A percentile compares a stretch with the other conserved stretches of the same genome.
phyloP scores from a whole-genome alignment of 2,797 vertebrate species.

The Sus cebifrons region DNA sequence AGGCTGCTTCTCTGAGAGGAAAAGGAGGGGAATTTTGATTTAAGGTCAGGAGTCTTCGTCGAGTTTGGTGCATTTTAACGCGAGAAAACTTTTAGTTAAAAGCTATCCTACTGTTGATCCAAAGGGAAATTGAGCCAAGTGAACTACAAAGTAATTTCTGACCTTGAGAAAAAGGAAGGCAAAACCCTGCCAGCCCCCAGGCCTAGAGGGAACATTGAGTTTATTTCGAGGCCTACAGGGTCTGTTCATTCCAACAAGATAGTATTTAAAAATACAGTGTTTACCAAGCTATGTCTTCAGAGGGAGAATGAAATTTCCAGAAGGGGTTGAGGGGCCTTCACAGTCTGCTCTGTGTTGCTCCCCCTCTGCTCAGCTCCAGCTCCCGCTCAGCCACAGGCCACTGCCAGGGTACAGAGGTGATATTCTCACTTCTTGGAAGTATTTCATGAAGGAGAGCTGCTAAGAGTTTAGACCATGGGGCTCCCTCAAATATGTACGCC shows the following conservation, averaged over 20 bases:
- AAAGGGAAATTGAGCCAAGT: conserved; percentile 48
- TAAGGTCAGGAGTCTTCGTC: conserved; percentile 9
- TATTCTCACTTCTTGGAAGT: not conserved
- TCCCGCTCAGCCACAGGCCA: not conserved
- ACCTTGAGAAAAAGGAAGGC: conserved; percentile 58
- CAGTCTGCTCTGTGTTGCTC: accelerated
- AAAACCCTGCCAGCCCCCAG: not conserved
- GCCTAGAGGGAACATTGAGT: not conserved
- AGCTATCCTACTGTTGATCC: conserved; percentile 3
- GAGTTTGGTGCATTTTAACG: conserved; percentile 4
- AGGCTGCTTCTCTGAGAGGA: not conserved
- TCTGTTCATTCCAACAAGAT: not conserved
- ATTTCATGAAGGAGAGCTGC: not conserved
- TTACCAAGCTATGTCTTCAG: not conserved
- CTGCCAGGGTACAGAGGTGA: accelerated
- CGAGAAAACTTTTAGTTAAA: conserved; percentile 60
- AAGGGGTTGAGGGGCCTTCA: not conserved
- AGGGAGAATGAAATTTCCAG: not conserved
- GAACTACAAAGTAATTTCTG: conserved; percentile 70
- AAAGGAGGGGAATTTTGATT: not conserved
- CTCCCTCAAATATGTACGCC: not conserved
- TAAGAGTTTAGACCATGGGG: not conserved
- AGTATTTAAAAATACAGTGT: conserved; percentile 15
- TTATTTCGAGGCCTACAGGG: not conserved
- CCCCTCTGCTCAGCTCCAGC: not conserved